Evolutionary conservation across 1,140 invertebrate genomes (phyloP).

Genomic region (Gryllus bimaculatus): DNA sequence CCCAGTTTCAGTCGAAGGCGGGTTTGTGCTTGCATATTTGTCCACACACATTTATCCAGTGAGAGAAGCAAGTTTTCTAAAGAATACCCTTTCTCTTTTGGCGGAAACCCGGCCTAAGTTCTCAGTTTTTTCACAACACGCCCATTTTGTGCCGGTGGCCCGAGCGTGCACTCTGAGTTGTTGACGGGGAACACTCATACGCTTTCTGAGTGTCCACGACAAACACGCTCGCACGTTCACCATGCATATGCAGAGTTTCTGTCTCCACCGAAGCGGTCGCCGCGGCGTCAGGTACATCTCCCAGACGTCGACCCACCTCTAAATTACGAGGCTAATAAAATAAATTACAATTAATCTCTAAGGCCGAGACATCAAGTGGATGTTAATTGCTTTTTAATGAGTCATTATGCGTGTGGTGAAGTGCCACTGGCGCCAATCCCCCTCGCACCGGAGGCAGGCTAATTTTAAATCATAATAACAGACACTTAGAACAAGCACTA

Average conservation of each 20-base stretch:
- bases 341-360: not conserved
- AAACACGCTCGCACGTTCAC: not conserved
- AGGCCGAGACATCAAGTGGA: not conserved
- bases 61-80: no score
- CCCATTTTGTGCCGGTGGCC: no score
- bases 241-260: not conserved
- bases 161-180: not conserved
- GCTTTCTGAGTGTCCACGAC: not conserved
- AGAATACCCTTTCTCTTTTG: no score
- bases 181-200: not conserved
- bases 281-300: not conserved
- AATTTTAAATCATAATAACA: conserved; percentile 2
- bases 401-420: not conserved
- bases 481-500: conserved; percentile 4
- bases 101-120: no score
- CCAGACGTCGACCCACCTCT: not conserved
- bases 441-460: not conserved
- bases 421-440: not conserved
- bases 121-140: no score
- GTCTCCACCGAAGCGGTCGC: not conserved
- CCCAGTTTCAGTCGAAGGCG: no score
- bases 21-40: no score
- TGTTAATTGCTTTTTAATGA: conserved; percentile 6
- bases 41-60: no score
- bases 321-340: not conserved